A percentile compares a stretch with the other conserved stretches of the same genome.
These are phyloP conservation scores for Campaea margaritaria DNA, from an alignment of 2,888 invertebrate genomes.

Conservation along the genomic window DNA sequence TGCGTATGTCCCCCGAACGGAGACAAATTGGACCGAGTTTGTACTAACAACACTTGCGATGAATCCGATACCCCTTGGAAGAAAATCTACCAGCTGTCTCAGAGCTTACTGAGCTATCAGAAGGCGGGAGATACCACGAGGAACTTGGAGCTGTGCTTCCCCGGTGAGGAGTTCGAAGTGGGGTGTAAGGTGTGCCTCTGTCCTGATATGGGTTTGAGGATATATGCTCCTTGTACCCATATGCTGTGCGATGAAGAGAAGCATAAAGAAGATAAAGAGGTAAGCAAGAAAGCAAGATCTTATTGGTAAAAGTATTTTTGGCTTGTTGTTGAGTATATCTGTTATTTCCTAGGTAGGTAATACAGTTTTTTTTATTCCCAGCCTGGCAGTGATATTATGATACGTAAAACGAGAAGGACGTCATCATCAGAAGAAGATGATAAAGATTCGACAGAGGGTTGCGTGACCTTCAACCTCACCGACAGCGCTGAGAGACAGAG, in stretches of 20 bases:
- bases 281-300: slow-evolving; percentile 1
- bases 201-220: slow-evolving; percentile 71
- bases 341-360: too few species aligned
- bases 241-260: slow-evolving; percentile 53
- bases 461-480: slow-evolving; percentile 49
- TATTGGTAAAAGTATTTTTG: neutral
- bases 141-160: slow-evolving; percentile 70
- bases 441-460: slow-evolving; percentile 29
- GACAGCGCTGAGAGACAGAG: slow-evolving; percentile 38
- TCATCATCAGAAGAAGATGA: too few species aligned
- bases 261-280: slow-evolving; percentile 23
- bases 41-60: slow-evolving; percentile 65
- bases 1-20: slow-evolving; percentile 77
- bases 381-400: too few species aligned
- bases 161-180: slow-evolving; percentile 71
- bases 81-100: slow-evolving; percentile 63
- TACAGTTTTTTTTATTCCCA: too few species aligned
- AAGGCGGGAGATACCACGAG: slow-evolving; percentile 48
- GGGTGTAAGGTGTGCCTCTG: slow-evolving; percentile 77
- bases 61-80: slow-evolving; percentile 59
- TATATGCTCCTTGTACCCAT: slow-evolving; percentile 66
- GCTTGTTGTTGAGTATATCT: too few species aligned
- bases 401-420: too few species aligned
- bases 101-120: slow-evolving; percentile 56
- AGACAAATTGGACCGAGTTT: slow-evolving; percentile 63